A percentile compares a stretch with the other conserved stretches of the same genome.
Conservation (phyloP, 2,797 vertebrate species). For the Ciconia nigra region DNA sequence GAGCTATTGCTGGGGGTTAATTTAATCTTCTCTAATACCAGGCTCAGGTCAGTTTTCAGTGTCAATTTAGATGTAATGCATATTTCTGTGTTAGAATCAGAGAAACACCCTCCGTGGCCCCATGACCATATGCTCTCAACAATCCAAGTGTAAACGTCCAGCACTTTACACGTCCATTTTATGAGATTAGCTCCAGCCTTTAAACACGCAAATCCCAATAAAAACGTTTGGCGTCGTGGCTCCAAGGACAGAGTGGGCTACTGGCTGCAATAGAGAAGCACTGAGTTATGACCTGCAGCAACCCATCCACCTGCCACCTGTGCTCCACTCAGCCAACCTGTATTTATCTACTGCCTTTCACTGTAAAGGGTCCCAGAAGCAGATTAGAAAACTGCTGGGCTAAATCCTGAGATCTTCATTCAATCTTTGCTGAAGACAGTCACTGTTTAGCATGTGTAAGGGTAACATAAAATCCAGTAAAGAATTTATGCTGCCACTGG, state of each 20-base stretch:
- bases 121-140: constrained; percentile 54
- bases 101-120: constrained; percentile 29
- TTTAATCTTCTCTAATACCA: constrained; percentile 67
- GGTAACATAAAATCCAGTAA: background rate
- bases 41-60: constrained; percentile 38
- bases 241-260: background rate
- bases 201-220: background rate
- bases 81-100: constrained; percentile 30
- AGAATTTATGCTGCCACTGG: background rate
- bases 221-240: background rate
- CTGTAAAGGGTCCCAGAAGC: background rate
- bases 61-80: constrained; percentile 59
- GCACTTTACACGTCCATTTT: constrained; percentile 1
- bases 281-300: background rate
- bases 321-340: background rate
- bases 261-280: background rate
- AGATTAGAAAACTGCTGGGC: background rate
- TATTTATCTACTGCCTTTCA: background rate
- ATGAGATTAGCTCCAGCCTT: constrained; percentile 51
- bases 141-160: constrained; percentile 19
- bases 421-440: background rate
- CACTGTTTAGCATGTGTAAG: background rate
- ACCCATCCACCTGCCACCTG: background rate
- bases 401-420: background rate
- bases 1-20: constrained; percentile 66